These are phyloP conservation scores for Pemphigus obesinymphae DNA, from an alignment of 1,140 invertebrate species.

Conservation along the genomic window DNA sequence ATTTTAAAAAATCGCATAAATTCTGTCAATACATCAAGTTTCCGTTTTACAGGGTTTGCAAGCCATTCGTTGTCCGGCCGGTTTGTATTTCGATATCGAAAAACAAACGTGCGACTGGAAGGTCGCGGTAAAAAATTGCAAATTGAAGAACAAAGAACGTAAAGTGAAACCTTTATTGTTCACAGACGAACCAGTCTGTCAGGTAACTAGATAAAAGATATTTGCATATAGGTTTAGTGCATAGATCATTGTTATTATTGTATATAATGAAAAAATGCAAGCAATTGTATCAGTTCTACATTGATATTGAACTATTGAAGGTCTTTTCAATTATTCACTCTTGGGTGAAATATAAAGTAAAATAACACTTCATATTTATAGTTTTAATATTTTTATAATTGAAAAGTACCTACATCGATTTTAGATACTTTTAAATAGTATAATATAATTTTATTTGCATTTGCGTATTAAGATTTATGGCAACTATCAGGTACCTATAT, in stretches of 20 bases:
- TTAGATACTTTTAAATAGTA: too few species aligned
- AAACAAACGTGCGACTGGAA: conserved; percentile 96
- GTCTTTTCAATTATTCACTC: not conserved
- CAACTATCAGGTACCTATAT: too few species aligned
- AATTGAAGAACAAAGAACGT: conserved; percentile 82
- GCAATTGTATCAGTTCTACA: not conserved
- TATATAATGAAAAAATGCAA: not conserved
- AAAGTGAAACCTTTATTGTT: conserved; percentile 82
- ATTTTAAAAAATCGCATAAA: too few species aligned
- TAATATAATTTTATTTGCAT: too few species aligned
- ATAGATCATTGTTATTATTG: not conserved
- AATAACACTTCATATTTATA: too few species aligned
- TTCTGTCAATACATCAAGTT: not conserved
- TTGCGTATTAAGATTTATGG: too few species aligned
- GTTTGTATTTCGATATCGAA: conserved; percentile 90
- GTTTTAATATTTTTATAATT: too few species aligned
- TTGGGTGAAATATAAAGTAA: too few species aligned
- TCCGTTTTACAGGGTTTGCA: conserved; percentile 69
- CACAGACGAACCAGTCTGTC: conserved; percentile 85
- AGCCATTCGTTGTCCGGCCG: conserved; percentile 87
- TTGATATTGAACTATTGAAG: not conserved
- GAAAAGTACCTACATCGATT: too few species aligned
- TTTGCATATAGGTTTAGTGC: not conserved
- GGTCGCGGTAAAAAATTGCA: conserved; percentile 87
- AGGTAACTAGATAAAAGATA: conserved; percentile 46